Conservation (phyloP, 2,113 vertebrate species). For the Lampris incognitus region DNA sequence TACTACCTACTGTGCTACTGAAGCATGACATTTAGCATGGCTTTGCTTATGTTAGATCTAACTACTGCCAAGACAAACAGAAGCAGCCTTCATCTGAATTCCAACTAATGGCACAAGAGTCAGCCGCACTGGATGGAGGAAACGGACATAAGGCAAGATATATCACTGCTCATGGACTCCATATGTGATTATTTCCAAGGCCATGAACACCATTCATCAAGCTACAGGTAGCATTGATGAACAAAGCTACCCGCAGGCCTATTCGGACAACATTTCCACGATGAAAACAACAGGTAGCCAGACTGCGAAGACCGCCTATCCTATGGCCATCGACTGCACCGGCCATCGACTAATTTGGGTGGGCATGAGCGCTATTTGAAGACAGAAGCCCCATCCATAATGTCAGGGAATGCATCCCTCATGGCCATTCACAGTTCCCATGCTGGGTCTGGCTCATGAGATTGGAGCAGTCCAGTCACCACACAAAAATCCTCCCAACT, state of each 20-base stretch:
- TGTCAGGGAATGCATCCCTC: conserved; percentile 13
- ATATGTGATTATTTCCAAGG: not conserved
- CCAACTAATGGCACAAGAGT: not conserved
- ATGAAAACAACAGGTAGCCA: no score
- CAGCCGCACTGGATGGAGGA: not conserved
- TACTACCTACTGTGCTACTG: conserved; percentile 33
- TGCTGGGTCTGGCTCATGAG: not conserved
- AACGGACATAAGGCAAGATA: not conserved
- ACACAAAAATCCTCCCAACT: conserved; percentile 1
- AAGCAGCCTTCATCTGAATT: conserved; percentile 10
- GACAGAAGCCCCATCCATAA: no score
- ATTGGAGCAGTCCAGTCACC: not conserved
- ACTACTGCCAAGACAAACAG: conserved; percentile 40
- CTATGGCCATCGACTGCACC: not conserved
- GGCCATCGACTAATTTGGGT: not conserved
- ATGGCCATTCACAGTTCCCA: conserved; percentile 3
- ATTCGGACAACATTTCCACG: no score
- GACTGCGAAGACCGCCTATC: not conserved
- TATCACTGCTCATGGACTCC: not conserved
- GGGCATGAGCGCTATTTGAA: not conserved
- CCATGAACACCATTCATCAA: no score
- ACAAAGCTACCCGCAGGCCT: no score
- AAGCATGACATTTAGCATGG: conserved; percentile 50
- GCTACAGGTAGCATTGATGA: no score
- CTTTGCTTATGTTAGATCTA: conserved; percentile 36